A percentile compares a stretch with the other conserved stretches of the same genome.
Conservation (phyloP, 2,797 vertebrate genomes). For the Picus viridis region DNA sequence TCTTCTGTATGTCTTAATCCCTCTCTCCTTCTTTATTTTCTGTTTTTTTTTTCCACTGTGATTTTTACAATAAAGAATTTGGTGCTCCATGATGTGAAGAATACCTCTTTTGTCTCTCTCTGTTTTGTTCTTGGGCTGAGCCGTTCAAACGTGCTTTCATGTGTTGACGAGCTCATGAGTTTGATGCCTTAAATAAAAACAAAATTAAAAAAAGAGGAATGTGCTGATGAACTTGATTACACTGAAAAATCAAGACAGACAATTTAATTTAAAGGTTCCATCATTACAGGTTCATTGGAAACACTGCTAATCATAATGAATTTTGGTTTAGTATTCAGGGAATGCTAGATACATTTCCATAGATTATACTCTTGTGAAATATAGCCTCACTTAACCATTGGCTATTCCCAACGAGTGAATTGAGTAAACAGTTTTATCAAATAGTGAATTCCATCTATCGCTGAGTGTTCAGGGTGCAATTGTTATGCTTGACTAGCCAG, state of each 20-base stretch:
- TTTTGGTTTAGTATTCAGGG: slow-evolving; percentile 36
- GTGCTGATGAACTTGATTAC: background rate
- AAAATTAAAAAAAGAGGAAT: background rate
- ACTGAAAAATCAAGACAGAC: slow-evolving; percentile 15
- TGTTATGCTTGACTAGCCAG: slow-evolving; percentile 19
- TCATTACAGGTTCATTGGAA: slow-evolving; percentile 12
- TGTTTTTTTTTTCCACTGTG: background rate
- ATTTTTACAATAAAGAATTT: background rate
- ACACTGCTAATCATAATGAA: slow-evolving; percentile 1
- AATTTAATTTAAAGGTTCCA: slow-evolving; percentile 39
- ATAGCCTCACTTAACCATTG: slow-evolving; percentile 14
- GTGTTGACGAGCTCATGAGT: background rate
- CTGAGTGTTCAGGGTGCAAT: background rate
- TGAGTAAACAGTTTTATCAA: slow-evolving; percentile 46
- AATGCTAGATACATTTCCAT: background rate
- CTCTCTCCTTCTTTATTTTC: background rate
- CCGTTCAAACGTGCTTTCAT: background rate
- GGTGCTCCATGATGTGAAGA: background rate
- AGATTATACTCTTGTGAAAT: slow-evolving; percentile 26
- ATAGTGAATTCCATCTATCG: slow-evolving; percentile 5
- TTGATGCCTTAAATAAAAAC: background rate
- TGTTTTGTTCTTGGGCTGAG: background rate
- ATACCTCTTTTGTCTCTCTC: background rate
- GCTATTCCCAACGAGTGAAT: slow-evolving; percentile 8
- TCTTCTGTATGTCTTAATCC: slow-evolving; percentile 16